Evolutionary conservation across 2,888 invertebrate genomes (phyloP).

Genomic region (Suillia variegata): DNA sequence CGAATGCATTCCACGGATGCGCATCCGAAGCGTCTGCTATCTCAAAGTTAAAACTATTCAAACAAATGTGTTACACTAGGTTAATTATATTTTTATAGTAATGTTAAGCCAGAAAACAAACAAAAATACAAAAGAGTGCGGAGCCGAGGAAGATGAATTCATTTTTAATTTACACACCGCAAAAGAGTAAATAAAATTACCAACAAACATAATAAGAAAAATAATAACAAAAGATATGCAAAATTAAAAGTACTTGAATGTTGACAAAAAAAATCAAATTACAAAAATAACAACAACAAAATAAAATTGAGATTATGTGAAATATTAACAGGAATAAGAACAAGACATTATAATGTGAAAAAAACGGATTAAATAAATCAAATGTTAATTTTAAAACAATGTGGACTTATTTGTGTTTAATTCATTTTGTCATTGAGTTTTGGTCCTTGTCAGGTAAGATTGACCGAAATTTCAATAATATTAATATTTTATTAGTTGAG

Average conservation of each 20-base stretch:
- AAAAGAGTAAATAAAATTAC: neutral
- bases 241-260: neutral
- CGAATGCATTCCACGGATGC: conserved; percentile 9
- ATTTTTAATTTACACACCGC: neutral
- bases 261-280: neutral
- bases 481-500: no score
- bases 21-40: conserved; percentile 24
- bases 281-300: neutral
- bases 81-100: conserved; percentile 37
- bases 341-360: neutral
- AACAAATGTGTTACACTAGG: conserved; percentile 22
- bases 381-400: conserved; percentile 35
- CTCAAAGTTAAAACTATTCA: conserved; percentile 36
- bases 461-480: no score
- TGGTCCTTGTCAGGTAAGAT: no score
- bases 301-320: conserved; percentile 13
- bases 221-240: neutral
- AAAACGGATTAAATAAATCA: conserved; percentile 28
- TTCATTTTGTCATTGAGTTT: neutral
- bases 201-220: neutral
- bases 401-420: neutral
- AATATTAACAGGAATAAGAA: conserved; percentile 8
- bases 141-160: neutral
- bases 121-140: no score
- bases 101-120: no score